Conservation (phyloP, 2,113 vertebrate genomes). For the Balaeniceps rex region DNA sequence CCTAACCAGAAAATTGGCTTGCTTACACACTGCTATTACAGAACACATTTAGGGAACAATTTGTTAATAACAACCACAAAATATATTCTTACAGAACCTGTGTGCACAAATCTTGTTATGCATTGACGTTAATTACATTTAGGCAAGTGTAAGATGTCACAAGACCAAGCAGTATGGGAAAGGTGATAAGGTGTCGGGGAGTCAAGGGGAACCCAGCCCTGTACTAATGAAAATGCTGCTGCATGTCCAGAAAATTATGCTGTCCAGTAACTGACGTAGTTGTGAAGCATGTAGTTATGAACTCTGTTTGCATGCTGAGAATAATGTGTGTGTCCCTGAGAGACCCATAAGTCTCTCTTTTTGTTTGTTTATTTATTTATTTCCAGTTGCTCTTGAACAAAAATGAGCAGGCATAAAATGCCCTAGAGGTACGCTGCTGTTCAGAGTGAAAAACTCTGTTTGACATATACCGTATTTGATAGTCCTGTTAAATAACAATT, state of each 20-base stretch:
- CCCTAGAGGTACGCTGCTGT: background rate
- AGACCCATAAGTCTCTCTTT: background rate
- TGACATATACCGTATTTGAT: background rate
- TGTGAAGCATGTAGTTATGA: background rate
- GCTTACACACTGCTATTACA: background rate
- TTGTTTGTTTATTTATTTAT: background rate
- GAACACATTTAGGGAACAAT: background rate
- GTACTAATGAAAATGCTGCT: background rate
- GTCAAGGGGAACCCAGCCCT: background rate
- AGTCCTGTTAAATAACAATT: background rate
- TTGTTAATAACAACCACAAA: background rate
- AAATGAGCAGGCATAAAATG: background rate
- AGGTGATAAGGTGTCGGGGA: background rate
- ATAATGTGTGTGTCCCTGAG: background rate
- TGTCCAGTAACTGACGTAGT: background rate
- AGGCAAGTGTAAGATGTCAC: background rate
- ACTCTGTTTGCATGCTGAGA: background rate
- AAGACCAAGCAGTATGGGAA: background rate
- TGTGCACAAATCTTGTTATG: slow-evolving; percentile 27
- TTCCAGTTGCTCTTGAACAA: background rate
- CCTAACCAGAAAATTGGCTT: background rate
- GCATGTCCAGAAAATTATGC: background rate
- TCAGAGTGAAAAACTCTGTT: background rate
- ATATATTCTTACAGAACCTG: background rate
- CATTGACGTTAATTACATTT: background rate